Percentiles rank a stretch among this genome's conserved stretches.
phyloP scores from a whole-genome alignment of 2,113 vertebrate genomes.

The Centropristis striata region DNA sequence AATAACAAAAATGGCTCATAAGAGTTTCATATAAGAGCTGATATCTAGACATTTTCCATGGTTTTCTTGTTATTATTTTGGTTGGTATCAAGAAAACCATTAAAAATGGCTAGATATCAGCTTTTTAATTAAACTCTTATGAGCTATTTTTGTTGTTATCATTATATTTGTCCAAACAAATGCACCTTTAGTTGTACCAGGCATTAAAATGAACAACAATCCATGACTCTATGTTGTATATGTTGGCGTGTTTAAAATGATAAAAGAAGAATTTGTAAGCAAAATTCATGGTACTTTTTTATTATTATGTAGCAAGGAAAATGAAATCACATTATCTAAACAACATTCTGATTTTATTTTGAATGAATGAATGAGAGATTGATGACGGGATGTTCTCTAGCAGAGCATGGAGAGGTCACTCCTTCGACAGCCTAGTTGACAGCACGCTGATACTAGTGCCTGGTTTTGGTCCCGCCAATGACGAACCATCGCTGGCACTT shows the following conservation, averaged over 20 bases:
- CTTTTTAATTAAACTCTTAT: no score
- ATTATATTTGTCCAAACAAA: no score
- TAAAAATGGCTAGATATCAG: no score
- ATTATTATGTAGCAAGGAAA: constrained; percentile 29
- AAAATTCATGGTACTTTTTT: constrained; percentile 31
- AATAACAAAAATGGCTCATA: no score
- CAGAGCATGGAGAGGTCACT: constrained; percentile 82
- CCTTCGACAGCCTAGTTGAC: constrained; percentile 78
- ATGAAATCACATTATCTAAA: constrained; percentile 1
- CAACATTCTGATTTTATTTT: constrained; percentile 22
- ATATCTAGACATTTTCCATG: no score
- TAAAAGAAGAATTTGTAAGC: constrained; percentile 20
- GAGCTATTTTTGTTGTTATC: no score
- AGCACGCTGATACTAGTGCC: constrained; percentile 73
- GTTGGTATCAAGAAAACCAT: no score
- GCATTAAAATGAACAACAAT: no score
- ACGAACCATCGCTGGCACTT: constrained; percentile 13
- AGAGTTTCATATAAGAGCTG: no score
- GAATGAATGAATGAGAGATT: constrained; percentile 11
- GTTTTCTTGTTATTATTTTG: no score
- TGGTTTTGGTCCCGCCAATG: constrained; percentile 60
- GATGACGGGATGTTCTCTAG: constrained; percentile 46
- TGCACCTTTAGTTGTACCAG: no score
- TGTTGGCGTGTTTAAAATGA: constrained; percentile 5
- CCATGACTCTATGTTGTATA: neutral